Conservation (phyloP, 2,888 invertebrate genomes). For the Junonia oenone region DNA sequence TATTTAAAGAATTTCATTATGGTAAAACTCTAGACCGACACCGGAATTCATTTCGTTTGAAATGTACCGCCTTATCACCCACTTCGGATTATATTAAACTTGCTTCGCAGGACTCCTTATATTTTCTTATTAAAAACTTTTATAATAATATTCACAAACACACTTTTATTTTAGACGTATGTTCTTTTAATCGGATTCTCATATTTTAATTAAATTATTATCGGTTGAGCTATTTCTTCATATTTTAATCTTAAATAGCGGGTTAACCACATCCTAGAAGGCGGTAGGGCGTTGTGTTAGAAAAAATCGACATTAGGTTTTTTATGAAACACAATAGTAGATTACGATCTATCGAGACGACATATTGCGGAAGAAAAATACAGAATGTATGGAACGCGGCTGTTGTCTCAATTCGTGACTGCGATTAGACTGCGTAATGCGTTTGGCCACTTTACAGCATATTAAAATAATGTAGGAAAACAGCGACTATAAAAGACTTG, state of each 20-base stretch:
- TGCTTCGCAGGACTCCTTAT: conserved; percentile 55
- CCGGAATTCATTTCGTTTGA: conserved; percentile 62
- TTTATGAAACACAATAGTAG: conserved; percentile 15
- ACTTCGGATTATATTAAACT: conserved; percentile 59
- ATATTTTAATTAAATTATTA: neutral
- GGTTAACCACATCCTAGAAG: conserved; percentile 1
- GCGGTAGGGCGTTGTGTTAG: conserved; percentile 2
- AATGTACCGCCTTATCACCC: conserved; percentile 50
- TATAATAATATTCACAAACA: neutral
- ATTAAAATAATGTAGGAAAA: conserved; percentile 19
- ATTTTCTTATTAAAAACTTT: conserved; percentile 20
- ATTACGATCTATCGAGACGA: conserved; percentile 17
- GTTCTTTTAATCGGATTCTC: neutral
- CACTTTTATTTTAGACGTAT: neutral
- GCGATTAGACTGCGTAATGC: conserved; percentile 29
- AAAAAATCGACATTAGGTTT: conserved; percentile 3
- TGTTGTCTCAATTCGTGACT: conserved; percentile 35
- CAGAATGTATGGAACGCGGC: conserved; percentile 33
- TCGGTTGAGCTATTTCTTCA: neutral
- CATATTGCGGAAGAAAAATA: conserved; percentile 29
- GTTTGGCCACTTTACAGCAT: conserved; percentile 18
- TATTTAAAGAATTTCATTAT: conserved; percentile 77
- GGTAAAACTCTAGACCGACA: conserved; percentile 56
- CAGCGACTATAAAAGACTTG: conserved; percentile 3
- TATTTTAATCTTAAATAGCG: neutral